Conservation (phyloP, 2,888 invertebrate genomes). For the Anodontia alba region DNA sequence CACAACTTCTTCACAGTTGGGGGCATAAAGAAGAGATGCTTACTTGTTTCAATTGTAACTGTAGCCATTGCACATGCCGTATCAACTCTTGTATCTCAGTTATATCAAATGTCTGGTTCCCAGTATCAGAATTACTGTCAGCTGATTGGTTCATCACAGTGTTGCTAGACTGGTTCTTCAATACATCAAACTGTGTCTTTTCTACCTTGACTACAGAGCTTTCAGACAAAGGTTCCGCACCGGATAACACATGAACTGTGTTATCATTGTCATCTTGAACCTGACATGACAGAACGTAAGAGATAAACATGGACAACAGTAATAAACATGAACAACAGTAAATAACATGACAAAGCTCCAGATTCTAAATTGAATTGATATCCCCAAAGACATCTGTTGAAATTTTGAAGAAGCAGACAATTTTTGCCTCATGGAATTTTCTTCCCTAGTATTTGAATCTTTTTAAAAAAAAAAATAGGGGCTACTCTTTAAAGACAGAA, state of each 20-base stretch:
- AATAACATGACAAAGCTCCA: too few relatives aligned
- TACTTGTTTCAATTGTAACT: slow-evolving; percentile 80
- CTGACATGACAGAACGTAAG: neutral
- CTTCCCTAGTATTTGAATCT: too few relatives aligned
- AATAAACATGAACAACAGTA: too few relatives aligned
- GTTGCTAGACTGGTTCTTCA: neutral
- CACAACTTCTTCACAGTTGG: too few relatives aligned
- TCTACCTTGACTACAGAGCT: neutral
- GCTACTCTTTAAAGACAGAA: too few relatives aligned
- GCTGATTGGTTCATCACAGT: neutral
- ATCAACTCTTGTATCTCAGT: slow-evolving; percentile 64
- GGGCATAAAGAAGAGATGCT: neutral
- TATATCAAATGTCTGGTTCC: slow-evolving; percentile 34
- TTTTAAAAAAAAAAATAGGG: too few relatives aligned
- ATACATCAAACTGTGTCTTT: neutral
- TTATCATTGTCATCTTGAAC: neutral
- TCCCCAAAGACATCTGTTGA: too few relatives aligned
- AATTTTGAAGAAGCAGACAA: too few relatives aligned
- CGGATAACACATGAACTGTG: neutral
- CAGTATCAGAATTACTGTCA: slow-evolving; percentile 29
- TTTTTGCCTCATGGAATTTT: too few relatives aligned
- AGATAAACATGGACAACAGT: too few relatives aligned
- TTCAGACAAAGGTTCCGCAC: neutral
- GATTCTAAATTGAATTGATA: too few relatives aligned
- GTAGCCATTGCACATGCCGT: slow-evolving; percentile 79